Base-by-base conservation (phyloP, 2,797 vertebrate species). In the Poecilia wingei region DNA sequence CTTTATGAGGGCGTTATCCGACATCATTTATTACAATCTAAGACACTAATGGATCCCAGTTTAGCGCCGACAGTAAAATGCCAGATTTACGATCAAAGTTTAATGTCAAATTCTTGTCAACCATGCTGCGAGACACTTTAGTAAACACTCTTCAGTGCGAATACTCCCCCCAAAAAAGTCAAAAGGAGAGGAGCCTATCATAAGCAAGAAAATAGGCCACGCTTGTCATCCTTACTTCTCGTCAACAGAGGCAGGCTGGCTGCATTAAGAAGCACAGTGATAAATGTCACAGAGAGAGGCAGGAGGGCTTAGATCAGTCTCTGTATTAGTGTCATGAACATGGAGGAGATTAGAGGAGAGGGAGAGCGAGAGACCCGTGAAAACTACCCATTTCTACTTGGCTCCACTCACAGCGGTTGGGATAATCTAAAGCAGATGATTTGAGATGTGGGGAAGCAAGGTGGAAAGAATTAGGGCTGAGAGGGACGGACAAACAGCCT, bases 251-350 rank as follows among this genome's bases (percentile, higher is more conserved):
- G 86, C 91, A 87, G 91, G 77, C 87, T 82, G 88, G 76, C 83
- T 91, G 90, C 89, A 88, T 92, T 92, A 91, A 88, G 89, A 83
- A 88, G 91, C 90, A 71, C 73, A 18, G 86, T 91, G 92, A 91
- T 90, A 88, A 90, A 91, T 92, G 92, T 92, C 89, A 91, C 13
- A 70, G 78, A 80, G 82, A 85, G 89, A 90, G 90, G 92, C 90
- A 92, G 87, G 79, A 87, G 87, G 89, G 90, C 87, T 92, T 88
- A 90, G 92, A 93, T 92, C 89, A 86, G 85, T 90, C 88, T 89
- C 89, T 92, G 91, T 87, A 92, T 93, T 93, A 94, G 89, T 94
- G 93, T 92, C 92, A 91, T 88, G 91, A 93, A 93, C 91, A 88
- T 79, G 87, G 84, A 83, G 80, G 76, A 91, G 92, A 92, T 89